Base-by-base conservation (phyloP, 2,797 vertebrate species). In the Darevskia mixta region DNA sequence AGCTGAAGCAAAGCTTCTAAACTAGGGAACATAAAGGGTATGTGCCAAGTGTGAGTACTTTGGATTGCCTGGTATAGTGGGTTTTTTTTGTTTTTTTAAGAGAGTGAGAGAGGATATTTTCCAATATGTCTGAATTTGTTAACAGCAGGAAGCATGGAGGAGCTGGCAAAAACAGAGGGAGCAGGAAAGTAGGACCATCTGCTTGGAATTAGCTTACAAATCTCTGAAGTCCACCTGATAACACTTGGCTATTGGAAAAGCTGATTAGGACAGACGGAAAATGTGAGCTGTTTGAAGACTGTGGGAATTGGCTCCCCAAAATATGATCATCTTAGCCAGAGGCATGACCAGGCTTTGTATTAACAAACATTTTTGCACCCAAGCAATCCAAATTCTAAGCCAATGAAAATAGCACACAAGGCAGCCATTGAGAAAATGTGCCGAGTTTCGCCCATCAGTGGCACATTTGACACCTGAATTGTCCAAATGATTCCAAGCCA, bases 1-100 rank as follows among this genome's bases (percentile, higher is more conserved):
- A 67, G 5, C 23, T 41, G 73, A 8, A 49, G 20, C n/a, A 83
- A 89, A 86, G 64, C 32, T 86, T 81, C 87, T 79, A 8, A 5
- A 8, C 78, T 0, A 55, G 17, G 29, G 41, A 85, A 43, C 91
- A 89, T 79, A 87, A 89, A 87, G 29, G 8, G 69, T 89, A 69
- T 2, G 79, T 35, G 73, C 15, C 55, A 69, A 83, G 76, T 82
- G 87, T 55, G 88, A 94, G 61, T 0, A 0, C 75, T 86, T 81
- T 8, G 78, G 85, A 94, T 96, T 92, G 86, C 94, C 94, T 94
- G 94, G 93, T 95, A 90, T 92, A 94, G 94, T 35, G 35, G 35
- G 35, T n/a, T n/a, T n/a, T n/a, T n/a, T n/a, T n/a, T 2, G 35
- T 95, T 94, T 91, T 72, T 69, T 87, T 87, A 91, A n/a, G 45